Evolutionary conservation across 1,140 invertebrate genomes (phyloP).

Genomic region (Drosophila quadrilineata): DNA sequence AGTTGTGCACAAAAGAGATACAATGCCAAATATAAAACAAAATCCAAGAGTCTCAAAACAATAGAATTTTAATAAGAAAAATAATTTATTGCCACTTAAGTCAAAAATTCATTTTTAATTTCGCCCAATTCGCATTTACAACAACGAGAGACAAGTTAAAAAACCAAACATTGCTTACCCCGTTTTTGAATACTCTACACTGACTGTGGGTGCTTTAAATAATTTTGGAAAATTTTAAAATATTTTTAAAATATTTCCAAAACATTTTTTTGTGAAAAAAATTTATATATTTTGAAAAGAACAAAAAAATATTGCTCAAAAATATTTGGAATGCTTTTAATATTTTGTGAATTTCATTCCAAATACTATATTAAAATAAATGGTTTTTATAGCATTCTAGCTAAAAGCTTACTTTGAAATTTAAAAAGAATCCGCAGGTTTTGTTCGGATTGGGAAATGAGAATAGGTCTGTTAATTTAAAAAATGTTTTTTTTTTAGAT

Average conservation of each 20-base stretch:
- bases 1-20: constrained; percentile 41
- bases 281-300: too few species aligned
- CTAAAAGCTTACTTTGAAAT: too few species aligned
- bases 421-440: too few species aligned
- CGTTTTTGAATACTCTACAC: constrained; percentile 19
- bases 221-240: too few species aligned
- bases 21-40: constrained; percentile 40
- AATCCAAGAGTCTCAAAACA: constrained; percentile 51
- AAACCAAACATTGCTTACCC: constrained; percentile 24
- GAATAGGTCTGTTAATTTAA: too few species aligned
- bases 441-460: too few species aligned
- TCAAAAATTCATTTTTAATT: constrained; percentile 81
- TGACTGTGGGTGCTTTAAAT: neutral
- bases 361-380: too few species aligned
- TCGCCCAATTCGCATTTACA: constrained; percentile 73
- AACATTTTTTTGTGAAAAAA: neutral
- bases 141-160: constrained; percentile 25
- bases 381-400: too few species aligned
- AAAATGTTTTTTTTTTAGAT: too few species aligned
- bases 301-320: too few species aligned
- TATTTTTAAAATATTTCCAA: neutral
- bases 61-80: constrained; percentile 78
- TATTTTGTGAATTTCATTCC: too few species aligned
- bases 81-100: constrained; percentile 79
- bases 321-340: too few species aligned